Base-by-base conservation (phyloP, 1,140 invertebrate species). In the Drosophila nannoptera region DNA sequence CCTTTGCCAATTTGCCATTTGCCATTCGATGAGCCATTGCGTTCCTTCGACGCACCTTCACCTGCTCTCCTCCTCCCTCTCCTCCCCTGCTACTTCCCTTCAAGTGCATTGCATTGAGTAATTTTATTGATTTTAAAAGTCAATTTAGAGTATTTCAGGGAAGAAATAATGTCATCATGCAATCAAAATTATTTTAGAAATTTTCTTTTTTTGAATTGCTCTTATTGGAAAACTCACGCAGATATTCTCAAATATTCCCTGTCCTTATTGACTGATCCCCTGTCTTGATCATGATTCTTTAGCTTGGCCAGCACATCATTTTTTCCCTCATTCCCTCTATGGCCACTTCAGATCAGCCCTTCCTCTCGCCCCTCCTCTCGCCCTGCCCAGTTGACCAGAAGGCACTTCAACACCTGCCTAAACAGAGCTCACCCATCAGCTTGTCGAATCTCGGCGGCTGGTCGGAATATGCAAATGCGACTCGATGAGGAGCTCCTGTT, bases 121-220 rank as follows among this genome's bases (percentile, higher is more conserved):
- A 61, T 59, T 84, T 78, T 84, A 83, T 83, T 83, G 78, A 83
- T 83, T 84, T 29, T 38, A 76, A 78, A 76, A 78, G 78, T 76
- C 80, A 73, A 54, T 80, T 53, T 56, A 53, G 67, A 73, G 3
- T 22, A 22, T 22, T 22, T 2, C 3, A 22, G 3, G 22, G 22
- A 22, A 22, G 22, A 22, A 3, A 22, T 22, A 3, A 22, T 22
- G 22, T 22, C 22, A 22, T 2, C 22, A 22, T 22, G 3, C 1
- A 3, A 22, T 1, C 22, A 22, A 22, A 22, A 2, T 2, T 22
- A 22, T 22, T 22, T 2, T 22, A 22, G 1, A 3, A 22, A 22
- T 22, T 22, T 22, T 22, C 22, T n/a, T n/a, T n/a, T n/a, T n/a
- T n/a, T n/a, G n/a, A n/a, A n/a, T n/a, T n/a, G n/a, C n/a, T n/a